Conservation (phyloP, 64 coral and sea anemone genomes). For the Montipora efflorescens region DNA sequence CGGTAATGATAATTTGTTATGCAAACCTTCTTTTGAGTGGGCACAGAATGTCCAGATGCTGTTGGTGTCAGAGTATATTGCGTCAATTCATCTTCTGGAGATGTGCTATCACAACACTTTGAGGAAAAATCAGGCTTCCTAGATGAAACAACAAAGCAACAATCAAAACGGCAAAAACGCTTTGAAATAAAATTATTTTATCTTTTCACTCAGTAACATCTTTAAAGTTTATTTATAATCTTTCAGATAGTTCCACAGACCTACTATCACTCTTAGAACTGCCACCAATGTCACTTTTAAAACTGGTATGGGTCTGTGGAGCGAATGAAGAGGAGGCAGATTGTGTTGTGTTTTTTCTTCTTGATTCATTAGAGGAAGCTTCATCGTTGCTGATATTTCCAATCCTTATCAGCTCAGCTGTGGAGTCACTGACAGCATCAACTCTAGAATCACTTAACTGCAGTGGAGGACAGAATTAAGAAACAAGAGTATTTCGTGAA, state of each 20-base stretch:
- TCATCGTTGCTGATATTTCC: constrained; percentile 47
- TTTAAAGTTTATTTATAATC: neutral
- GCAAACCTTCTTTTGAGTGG: constrained; percentile 37
- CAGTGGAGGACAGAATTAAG: neutral
- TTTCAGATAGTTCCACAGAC: neutral
- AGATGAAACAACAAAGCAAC: neutral
- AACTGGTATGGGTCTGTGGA: neutral
- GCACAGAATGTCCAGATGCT: neutral
- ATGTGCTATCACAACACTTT: constrained; percentile 5
- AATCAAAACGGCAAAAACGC: neutral
- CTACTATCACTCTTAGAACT: neutral
- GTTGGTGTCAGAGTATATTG: constrained; percentile 84
- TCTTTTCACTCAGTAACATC: neutral
- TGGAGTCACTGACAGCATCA: constrained; percentile 78
- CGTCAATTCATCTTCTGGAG: constrained; percentile 73
- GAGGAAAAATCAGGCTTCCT: constrained; percentile 7
- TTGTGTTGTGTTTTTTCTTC: neutral
- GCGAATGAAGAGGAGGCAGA: neutral
- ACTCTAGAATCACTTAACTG: constrained; percentile 16
- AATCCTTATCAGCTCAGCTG: constrained; percentile 83
- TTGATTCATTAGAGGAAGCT: neutral
- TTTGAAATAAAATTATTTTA: neutral
- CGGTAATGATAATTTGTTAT: neutral
- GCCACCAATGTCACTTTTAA: neutral
- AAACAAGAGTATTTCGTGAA: neutral